Percentiles rank a stretch among this genome's conserved stretches.
Conservation (phyloP, 2,113 vertebrate genomes). For the Trochalopteron elliotii region DNA sequence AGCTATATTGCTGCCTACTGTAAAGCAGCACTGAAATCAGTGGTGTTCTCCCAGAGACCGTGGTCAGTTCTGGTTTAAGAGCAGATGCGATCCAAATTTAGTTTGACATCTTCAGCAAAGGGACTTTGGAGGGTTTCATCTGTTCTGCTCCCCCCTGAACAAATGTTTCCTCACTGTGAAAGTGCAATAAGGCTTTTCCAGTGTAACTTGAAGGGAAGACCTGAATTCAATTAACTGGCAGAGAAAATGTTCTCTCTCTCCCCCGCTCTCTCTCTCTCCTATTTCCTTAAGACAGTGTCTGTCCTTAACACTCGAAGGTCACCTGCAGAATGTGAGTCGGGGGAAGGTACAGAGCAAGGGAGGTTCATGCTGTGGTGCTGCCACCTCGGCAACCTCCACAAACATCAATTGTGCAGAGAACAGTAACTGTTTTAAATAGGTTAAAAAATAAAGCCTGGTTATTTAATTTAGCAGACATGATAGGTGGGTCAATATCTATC, state of each 20-base stretch:
- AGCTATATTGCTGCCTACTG: not conserved
- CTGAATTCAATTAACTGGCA: slow-evolving; percentile 47
- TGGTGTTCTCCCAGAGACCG: fast-evolving
- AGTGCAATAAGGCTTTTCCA: slow-evolving; percentile 38
- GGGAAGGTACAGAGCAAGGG: not conserved
- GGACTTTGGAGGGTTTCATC: not conserved
- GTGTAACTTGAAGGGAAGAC: not conserved
- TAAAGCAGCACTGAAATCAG: not conserved
- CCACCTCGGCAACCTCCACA: not conserved
- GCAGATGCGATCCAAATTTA: not conserved
- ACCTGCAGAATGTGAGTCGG: not conserved
- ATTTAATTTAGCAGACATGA: slow-evolving; percentile 28
- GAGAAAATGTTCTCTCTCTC: slow-evolving; percentile 16
- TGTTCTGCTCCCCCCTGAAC: not conserved
- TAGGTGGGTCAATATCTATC: slow-evolving; percentile 61
- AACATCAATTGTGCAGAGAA: slow-evolving; percentile 13
- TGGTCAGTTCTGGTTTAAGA: not conserved
- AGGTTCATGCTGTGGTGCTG: not conserved
- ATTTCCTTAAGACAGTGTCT: not conserved
- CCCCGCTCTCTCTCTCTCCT: not conserved
- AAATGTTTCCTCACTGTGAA: not conserved
- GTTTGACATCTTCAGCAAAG: not conserved
- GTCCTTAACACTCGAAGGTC: slow-evolving; percentile 47
- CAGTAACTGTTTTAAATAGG: slow-evolving; percentile 2
- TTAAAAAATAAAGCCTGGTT: slow-evolving; percentile 58